Evolutionary conservation across 2,888 invertebrate species (phyloP), one percentile per base, ranked within the genome.

Genomic region (Idaea biselata): DNA sequence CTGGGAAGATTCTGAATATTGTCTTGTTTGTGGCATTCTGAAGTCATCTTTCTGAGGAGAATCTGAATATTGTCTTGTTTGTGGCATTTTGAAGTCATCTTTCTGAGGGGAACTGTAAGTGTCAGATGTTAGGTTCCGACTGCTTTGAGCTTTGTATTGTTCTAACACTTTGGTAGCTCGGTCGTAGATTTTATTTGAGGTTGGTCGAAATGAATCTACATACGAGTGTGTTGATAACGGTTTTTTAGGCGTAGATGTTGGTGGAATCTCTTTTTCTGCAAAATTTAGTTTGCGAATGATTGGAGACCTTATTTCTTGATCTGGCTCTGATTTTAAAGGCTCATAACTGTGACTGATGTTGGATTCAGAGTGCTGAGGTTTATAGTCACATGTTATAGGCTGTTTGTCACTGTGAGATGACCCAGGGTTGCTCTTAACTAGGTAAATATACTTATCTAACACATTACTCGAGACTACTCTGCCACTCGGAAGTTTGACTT

Each of bases 381-480:
- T 78, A 53, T 69, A 69, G 25, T 63, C 63, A 63, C 65, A 73
- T 58, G 65, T 73, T 58, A 70, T 68, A 63, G 72, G 66, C 8
- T 67, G 58, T 59, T 76, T 80, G 0, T 85, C 83, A 11, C 67
- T n/a, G 59, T 79, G 80, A 11, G 76, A 66, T 59, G 73, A 64
- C n/a, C 68, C 61, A 18, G 77, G 63, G 68, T 81, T 84, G 65
- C 82, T 88, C 76, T 87, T 88, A 0, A 87, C 89, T 69, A 92
- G 84, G 73, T 92, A 92, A 72, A 92, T 92, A 67, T 92, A 92
- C 72, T 90, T 91, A 71, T 92, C 89, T 59, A 92, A 78, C 31
- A 91, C 74, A 71, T 73, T 79, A 73, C 82, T 85, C 0, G 88
- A 73, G 0, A 89, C 85, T 55, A 82, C 73, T 58, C 88, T 75